Conservation (phyloP, 2,888 invertebrate genomes). For the Hedychridium roseum region DNA sequence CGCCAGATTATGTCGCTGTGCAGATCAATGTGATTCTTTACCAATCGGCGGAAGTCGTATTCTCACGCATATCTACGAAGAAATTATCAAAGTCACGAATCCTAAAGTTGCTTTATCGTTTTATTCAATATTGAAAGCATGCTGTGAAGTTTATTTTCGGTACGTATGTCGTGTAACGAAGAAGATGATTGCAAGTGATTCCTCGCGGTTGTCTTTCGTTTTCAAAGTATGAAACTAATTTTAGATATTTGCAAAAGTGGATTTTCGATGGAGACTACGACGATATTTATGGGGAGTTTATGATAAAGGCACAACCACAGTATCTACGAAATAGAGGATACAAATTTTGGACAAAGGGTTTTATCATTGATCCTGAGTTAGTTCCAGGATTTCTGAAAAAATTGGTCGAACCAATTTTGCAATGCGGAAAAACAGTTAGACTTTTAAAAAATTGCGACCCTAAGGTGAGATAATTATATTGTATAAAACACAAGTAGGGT, state of each 20-base stretch:
- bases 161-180: constrained; percentile 48
- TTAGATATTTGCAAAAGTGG: constrained; percentile 81
- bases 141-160: constrained; percentile 71
- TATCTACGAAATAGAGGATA: constrained; percentile 72
- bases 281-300: constrained; percentile 85
- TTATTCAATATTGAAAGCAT: constrained; percentile 67
- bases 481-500: not conserved
- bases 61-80: constrained; percentile 73
- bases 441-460: constrained; percentile 76
- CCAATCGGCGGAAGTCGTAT: constrained; percentile 68
- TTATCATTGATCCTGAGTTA: constrained; percentile 63
- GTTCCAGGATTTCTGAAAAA: constrained; percentile 76
- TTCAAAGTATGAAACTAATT: constrained; percentile 26
- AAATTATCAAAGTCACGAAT: constrained; percentile 70
- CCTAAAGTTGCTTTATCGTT: constrained; percentile 67
- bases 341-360: constrained; percentile 75
- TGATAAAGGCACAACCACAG: constrained; percentile 76
- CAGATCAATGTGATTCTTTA: constrained; percentile 33
- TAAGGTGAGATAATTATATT: constrained; percentile 64
- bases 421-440: constrained; percentile 79
- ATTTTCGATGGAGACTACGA: constrained; percentile 85
- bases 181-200: not conserved
- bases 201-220: too few species aligned
- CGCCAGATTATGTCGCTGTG: constrained; percentile 50
- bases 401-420: constrained; percentile 72